Conservation (phyloP, 2,797 vertebrate genomes). For the Poecilia velifera region DNA sequence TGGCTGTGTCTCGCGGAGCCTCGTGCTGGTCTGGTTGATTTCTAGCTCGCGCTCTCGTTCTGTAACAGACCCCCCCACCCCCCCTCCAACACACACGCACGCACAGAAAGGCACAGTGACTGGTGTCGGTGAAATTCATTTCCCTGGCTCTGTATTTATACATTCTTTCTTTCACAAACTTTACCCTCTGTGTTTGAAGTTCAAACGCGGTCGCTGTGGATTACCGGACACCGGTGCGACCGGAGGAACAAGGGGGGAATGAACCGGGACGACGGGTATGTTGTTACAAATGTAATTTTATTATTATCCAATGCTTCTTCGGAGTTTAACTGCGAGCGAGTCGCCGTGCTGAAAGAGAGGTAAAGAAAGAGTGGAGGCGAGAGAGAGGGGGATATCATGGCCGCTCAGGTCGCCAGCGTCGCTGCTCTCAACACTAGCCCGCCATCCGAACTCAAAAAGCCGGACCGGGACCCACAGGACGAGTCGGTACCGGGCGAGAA, state of each 20-base stretch:
- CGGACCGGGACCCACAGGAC: conserved; percentile 88
- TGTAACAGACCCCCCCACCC: conserved; percentile 81
- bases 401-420: conserved; percentile 97
- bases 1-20: conserved; percentile 95
- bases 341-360: conserved; percentile 78
- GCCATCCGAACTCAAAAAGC: conserved; percentile 95
- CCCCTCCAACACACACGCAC: conserved; percentile 46
- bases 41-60: conserved; percentile 85
- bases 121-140: conserved; percentile 77
- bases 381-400: conserved; percentile 88
- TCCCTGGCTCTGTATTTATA: conserved; percentile 79
- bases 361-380: conserved; percentile 67
- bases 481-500: conserved; percentile 88
- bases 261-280: conserved; percentile 83
- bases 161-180: conserved; percentile 70
- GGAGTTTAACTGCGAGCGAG: conserved; percentile 80
- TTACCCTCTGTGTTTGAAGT: conserved; percentile 74
- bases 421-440: conserved; percentile 90
- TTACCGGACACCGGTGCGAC: conserved; percentile 84
- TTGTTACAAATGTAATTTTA: conserved; percentile 78
- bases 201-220: conserved; percentile 79
- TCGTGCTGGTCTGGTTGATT: conserved; percentile 97
- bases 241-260: conserved; percentile 80
- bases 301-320: conserved; percentile 82
- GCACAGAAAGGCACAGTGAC: conserved; percentile 50